These are phyloP conservation scores for Lepidurus packardi DNA, from an alignment of 1,140 invertebrate species.

Conservation along the genomic window DNA sequence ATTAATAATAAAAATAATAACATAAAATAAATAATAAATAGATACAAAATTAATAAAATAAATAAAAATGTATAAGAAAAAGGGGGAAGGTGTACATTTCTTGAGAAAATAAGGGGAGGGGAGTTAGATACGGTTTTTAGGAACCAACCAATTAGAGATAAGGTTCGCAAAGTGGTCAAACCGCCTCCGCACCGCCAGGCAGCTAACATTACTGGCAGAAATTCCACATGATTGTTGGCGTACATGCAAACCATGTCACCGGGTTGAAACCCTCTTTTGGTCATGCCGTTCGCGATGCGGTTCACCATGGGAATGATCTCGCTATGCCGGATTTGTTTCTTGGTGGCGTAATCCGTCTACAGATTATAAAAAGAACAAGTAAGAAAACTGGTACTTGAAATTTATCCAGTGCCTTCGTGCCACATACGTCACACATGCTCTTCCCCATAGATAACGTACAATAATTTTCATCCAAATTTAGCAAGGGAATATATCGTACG, in stretches of 20 bases:
- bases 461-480: too few relatives aligned
- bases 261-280: background rate
- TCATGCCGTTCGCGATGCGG: background rate
- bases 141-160: background rate
- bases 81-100: too few relatives aligned
- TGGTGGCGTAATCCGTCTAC: background rate
- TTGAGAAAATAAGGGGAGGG: too few relatives aligned
- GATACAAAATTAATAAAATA: too few relatives aligned
- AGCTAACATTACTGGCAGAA: background rate
- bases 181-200: background rate
- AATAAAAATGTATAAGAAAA: too few relatives aligned
- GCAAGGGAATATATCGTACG: too few relatives aligned
- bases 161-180: background rate
- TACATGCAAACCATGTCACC: conserved; percentile 11
- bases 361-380: background rate
- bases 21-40: too few relatives aligned
- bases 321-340: background rate
- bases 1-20: too few relatives aligned
- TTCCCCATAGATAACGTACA: too few relatives aligned
- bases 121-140: too few relatives aligned
- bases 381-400: background rate
- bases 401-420: too few relatives aligned
- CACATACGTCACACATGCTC: too few relatives aligned
- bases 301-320: background rate
- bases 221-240: background rate